A percentile compares a stretch with the other conserved stretches of the same genome.
These are phyloP conservation scores for Gyrodactylus salaris DNA, from an alignment of 1,140 invertebrate species.

Conservation along the genomic window DNA sequence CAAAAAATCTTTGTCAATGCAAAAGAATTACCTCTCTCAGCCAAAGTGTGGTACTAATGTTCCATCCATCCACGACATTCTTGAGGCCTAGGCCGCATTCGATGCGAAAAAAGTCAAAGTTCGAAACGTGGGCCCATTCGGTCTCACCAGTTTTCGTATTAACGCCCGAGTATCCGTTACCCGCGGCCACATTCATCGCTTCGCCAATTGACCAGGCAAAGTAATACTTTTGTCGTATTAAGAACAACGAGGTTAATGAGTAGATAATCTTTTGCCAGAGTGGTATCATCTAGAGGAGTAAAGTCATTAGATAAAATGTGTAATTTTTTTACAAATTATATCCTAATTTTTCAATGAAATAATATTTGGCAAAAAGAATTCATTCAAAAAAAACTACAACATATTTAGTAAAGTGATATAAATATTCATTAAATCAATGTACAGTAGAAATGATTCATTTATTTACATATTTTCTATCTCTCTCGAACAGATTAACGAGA, in stretches of 20 bases:
- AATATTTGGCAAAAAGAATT: too few species aligned
- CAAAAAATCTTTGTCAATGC: neutral
- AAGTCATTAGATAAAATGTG: neutral
- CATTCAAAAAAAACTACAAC: too few species aligned
- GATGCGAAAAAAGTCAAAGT: slow-evolving; percentile 50
- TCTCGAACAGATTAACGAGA: too few species aligned
- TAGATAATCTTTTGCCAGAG: neutral
- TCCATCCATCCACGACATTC: slow-evolving; percentile 50
- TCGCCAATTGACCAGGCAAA: slow-evolving; percentile 70
- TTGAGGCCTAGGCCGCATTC: slow-evolving; percentile 49
- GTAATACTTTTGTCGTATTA: slow-evolving; percentile 47
- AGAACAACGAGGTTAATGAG: slow-evolving; percentile 1
- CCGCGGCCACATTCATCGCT: slow-evolving; percentile 62
- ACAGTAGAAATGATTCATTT: too few species aligned
- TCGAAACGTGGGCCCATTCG: slow-evolving; percentile 53
- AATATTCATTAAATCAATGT: too few species aligned
- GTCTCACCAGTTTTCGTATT: slow-evolving; percentile 29
- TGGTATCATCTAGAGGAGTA: neutral
- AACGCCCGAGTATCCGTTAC: slow-evolving; percentile 55
- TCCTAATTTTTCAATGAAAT: too few species aligned
- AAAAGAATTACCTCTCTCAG: neutral
- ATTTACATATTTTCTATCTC: too few species aligned
- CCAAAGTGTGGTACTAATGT: slow-evolving; percentile 42
- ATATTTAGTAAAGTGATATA: too few species aligned
- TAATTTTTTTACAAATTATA: too few species aligned